Conservation (phyloP, 2,888 invertebrate genomes). For the Resseliella maxima region DNA sequence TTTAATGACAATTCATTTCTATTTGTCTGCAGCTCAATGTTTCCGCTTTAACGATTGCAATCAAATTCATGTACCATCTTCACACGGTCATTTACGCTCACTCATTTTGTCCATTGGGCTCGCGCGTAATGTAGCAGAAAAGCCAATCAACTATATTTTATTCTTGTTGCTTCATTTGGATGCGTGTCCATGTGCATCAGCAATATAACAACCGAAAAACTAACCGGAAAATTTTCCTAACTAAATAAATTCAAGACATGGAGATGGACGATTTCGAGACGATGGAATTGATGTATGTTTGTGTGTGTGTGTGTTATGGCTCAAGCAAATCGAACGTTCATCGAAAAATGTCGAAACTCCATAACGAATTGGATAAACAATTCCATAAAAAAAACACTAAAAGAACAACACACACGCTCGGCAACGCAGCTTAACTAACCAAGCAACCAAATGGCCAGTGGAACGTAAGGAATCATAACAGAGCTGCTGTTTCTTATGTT, state of each 20-base stretch:
- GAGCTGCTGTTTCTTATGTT: neutral
- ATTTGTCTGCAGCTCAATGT: neutral
- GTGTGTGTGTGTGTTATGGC: too few relatives aligned
- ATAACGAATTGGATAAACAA: slow-evolving; percentile 51
- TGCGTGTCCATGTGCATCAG: slow-evolving; percentile 12
- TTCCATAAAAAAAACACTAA: slow-evolving; percentile 7
- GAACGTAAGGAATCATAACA: slow-evolving; percentile 18
- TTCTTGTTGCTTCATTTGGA: slow-evolving; percentile 12
- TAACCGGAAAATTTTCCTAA: neutral
- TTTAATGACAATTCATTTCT: slow-evolving; percentile 9
- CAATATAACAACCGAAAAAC: slow-evolving; percentile 21
- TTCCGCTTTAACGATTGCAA: neutral
- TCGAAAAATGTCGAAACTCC: neutral
- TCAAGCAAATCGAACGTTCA: slow-evolving; percentile 42
- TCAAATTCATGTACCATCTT: neutral
- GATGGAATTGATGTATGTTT: neutral
- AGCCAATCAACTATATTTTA: slow-evolving; percentile 54
- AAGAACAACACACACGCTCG: neutral
- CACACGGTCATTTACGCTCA: slow-evolving; percentile 36
- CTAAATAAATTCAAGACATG: neutral
- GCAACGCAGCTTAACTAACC: slow-evolving; percentile 37
- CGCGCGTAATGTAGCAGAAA: slow-evolving; percentile 46
- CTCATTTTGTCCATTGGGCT: slow-evolving; percentile 37
- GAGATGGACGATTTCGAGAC: neutral
- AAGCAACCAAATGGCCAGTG: slow-evolving; percentile 1